Evolutionary conservation across 2,888 invertebrate species (phyloP).

Genomic region (Trissolcus japonicus): DNA sequence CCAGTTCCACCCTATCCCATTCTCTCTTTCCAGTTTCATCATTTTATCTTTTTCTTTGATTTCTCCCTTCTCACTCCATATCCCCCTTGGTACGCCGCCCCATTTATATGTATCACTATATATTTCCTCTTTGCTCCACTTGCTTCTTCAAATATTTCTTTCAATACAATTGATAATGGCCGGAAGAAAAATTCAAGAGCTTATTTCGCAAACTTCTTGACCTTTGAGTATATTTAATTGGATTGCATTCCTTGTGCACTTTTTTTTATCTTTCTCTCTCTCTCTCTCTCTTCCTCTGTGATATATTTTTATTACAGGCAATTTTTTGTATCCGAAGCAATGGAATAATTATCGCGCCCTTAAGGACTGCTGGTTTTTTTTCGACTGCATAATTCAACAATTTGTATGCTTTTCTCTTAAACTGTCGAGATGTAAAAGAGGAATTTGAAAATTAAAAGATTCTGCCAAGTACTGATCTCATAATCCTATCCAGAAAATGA

Average conservation of each 20-base stretch:
- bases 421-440: no score
- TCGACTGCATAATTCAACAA: neutral
- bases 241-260: constrained; percentile 27
- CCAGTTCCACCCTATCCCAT: constrained; percentile 65
- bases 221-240: constrained; percentile 47
- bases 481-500: no score
- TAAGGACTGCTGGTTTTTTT: no score
- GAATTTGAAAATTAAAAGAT: no score
- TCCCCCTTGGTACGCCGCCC: constrained; percentile 2
- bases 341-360: no score
- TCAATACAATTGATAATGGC: constrained; percentile 49
- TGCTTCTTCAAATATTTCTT: constrained; percentile 51
- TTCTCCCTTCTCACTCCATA: constrained; percentile 34
- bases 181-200: constrained; percentile 47
- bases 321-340: neutral
- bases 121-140: constrained; percentile 46
- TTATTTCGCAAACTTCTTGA: constrained; percentile 48
- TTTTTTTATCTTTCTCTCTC: constrained; percentile 9
- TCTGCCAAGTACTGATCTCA: no score
- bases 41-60: constrained; percentile 55
- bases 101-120: constrained; percentile 35
- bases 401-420: no score
- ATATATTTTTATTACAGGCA: constrained; percentile 3
- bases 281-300: neutral
- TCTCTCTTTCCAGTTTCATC: constrained; percentile 56